Evolutionary conservation across 2,888 invertebrate species (phyloP), one percentile per base, ranked within the genome.

Genomic region (Reticulitermes lucifugus): DNA sequence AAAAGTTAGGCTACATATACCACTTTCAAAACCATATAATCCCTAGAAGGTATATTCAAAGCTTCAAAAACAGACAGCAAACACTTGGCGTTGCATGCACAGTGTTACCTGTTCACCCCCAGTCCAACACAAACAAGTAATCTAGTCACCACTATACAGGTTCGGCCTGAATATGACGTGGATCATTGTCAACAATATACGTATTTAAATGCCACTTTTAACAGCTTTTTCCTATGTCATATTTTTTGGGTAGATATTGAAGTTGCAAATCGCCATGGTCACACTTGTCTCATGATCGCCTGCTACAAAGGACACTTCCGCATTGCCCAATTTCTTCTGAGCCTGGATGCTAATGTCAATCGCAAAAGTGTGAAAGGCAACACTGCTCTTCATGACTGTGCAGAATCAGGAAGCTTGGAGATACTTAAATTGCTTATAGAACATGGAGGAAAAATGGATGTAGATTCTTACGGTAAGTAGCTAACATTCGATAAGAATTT

Each of bases 221-320:
- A 55, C 18, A 55, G 55, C 18, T 55, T 12, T 55, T 18, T 55
- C 18, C 12, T 18, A 0, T 55, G 25, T 65, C 4, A 2, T 65
- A 25, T 65, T 25, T 25, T 65, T 65, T 65, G n/a, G 65, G 4
- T 93, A 94, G 98, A 99, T 91, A 96, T 99, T 90, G 98, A 99
- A 92, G 96, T 98, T 90, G 97, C 98, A 41, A 99, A 99, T 91
- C 94, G 97, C 87, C 97, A 98, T 90, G 98, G 97, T 0, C 99
- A 99, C 92, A 99, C 99, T 22, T 98, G 98, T 90, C 93, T 99
- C 59, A 99, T 99, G 99, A 99, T 99, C 87, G 97, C 98, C 79
- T 98, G 98, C 91, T 99, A 98, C 92, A 98, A 98, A 91, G 97
- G 98, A 84, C 98, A 99, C 92, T 94, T 95, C 88, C 94, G 95